Conservation (phyloP, 53 echinoderm and acorn worm species). For the Astropecten irregularis region DNA sequence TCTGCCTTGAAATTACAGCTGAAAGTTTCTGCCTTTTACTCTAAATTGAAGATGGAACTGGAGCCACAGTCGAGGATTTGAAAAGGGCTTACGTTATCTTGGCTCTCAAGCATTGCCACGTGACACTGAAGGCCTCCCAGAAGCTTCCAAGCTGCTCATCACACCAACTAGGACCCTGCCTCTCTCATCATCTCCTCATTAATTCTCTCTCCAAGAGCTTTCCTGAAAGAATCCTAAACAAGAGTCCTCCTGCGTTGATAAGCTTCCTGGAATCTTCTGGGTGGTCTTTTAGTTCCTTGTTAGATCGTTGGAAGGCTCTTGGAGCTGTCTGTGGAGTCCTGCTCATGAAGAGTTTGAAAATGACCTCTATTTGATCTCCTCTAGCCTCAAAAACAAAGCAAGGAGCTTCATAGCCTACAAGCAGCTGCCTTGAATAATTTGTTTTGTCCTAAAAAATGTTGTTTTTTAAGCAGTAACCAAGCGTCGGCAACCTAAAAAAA, state of each 20-base stretch:
- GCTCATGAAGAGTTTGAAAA: slow-evolving; percentile 2
- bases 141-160: slow-evolving; percentile 32
- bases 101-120: slow-evolving; percentile 1
- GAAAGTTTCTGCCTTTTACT: too few relatives aligned
- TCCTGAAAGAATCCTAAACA: background rate
- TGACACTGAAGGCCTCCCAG: slow-evolving; percentile 1
- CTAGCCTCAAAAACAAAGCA: background rate
- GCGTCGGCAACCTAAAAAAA: too few relatives aligned
- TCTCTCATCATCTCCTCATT: background rate
- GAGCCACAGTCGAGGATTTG: too few relatives aligned
- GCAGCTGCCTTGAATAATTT: background rate
- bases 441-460: background rate
- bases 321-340: slow-evolving; percentile 15
- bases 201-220: background rate
- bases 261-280: slow-evolving; percentile 30
- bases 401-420: background rate
- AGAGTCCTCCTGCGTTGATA: background rate
- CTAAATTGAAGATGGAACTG: too few relatives aligned
- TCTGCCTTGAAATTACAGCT: too few relatives aligned
- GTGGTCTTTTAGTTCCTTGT: slow-evolving; percentile 11
- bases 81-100: too few relatives aligned
- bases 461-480: background rate
- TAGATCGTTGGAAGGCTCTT: slow-evolving; percentile 18
- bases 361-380: background rate
- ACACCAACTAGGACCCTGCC: too few relatives aligned